phyloP scores from a whole-genome alignment of 23 tunicate species.

The Trididemnum nubilum region DNA sequence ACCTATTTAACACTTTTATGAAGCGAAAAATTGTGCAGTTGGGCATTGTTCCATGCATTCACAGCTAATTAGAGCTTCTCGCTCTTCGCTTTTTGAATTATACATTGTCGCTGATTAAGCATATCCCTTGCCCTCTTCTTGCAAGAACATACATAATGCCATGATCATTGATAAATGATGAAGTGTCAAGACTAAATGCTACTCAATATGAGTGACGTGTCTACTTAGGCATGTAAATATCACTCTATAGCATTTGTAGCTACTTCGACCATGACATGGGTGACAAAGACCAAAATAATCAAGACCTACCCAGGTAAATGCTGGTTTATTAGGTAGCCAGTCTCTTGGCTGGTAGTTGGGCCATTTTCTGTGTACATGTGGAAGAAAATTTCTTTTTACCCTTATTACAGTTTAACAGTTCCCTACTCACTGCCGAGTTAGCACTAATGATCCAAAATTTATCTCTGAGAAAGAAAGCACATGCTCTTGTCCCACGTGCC shows the following conservation, averaged over 20 bases:
- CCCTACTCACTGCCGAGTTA: background rate
- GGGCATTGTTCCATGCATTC: background rate
- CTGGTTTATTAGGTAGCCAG: background rate
- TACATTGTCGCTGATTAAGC: constrained; percentile 31
- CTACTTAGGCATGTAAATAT: background rate
- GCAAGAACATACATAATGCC: constrained; percentile 15
- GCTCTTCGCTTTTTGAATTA: constrained; percentile 13
- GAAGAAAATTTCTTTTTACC: background rate
- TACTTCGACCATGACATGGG: background rate
- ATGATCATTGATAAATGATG: constrained; percentile 23
- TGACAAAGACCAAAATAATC: background rate
- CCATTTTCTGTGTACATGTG: background rate
- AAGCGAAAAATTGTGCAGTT: background rate
- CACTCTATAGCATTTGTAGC: background rate
- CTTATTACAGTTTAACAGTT: background rate
- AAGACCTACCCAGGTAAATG: background rate
- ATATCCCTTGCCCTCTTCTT: background rate
- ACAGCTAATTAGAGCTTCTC: background rate
- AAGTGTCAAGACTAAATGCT: background rate
- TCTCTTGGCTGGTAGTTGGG: background rate
- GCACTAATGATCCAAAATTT: background rate
- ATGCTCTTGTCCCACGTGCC: background rate
- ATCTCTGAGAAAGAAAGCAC: background rate
- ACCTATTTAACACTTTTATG: background rate
- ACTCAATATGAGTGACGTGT: background rate